phyloP scores from a whole-genome alignment of 2,888 invertebrate genomes.

The Volucella inflata region DNA sequence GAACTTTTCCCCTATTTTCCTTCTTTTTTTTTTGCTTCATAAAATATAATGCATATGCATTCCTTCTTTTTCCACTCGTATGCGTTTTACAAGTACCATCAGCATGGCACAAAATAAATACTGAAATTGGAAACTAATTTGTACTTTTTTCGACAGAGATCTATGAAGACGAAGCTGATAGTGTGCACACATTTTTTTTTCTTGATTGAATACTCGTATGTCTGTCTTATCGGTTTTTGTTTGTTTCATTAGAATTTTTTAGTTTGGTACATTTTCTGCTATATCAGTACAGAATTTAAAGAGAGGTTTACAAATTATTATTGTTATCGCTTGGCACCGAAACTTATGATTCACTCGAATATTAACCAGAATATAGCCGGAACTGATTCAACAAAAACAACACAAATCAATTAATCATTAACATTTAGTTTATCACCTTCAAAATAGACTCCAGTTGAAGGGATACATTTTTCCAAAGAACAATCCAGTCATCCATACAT shows the following conservation, averaged over 20 bases:
- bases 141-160: conserved; percentile 9
- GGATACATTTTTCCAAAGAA: no score
- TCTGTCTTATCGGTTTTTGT: neutral
- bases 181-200: neutral
- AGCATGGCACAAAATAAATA: conserved; percentile 25
- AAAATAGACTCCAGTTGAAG: no score
- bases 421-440: no score
- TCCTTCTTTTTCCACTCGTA: neutral
- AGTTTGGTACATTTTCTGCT: neutral
- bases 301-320: no score
- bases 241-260: neutral
- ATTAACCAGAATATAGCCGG: no score
- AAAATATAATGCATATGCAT: conserved; percentile 23
- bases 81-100: neutral
- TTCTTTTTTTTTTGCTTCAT: conserved; percentile 1
- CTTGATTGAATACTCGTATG: neutral
- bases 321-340: no score
- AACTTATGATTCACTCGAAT: no score
- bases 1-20: conserved; percentile 21
- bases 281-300: no score
- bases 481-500: no score
- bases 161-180: neutral
- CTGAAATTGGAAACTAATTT: conserved; percentile 21
- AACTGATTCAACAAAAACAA: no score
- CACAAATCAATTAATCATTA: no score